Conservation (phyloP, 2,888 invertebrate species). For the Zygothrica quintamaculata region DNA sequence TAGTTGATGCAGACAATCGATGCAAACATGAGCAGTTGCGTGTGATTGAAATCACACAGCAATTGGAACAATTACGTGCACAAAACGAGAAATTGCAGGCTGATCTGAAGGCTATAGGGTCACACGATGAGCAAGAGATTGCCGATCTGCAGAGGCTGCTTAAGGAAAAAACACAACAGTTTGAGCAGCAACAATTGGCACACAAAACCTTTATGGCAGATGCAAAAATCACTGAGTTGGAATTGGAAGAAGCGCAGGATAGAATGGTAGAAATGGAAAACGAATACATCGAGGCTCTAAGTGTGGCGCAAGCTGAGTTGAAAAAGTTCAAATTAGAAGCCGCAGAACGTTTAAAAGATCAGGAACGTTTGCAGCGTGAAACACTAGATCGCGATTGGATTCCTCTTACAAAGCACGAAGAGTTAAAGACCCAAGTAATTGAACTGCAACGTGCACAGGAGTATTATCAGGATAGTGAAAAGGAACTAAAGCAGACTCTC, state of each 20-base stretch:
- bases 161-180: slow-evolving; percentile 50
- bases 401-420: slow-evolving; percentile 86
- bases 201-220: slow-evolving; percentile 81
- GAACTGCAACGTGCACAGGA: slow-evolving; percentile 83
- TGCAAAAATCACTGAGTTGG: slow-evolving; percentile 75
- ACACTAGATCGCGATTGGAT: slow-evolving; percentile 86
- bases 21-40: slow-evolving; percentile 81
- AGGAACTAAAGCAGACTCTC: slow-evolving; percentile 83
- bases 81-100: slow-evolving; percentile 77
- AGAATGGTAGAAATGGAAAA: slow-evolving; percentile 79
- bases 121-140: slow-evolving; percentile 56
- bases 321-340: slow-evolving; percentile 65
- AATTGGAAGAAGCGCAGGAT: slow-evolving; percentile 73
- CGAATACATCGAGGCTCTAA: slow-evolving; percentile 71
- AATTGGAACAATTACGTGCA: slow-evolving; percentile 72
- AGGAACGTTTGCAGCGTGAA: slow-evolving; percentile 83
- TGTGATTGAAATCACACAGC: slow-evolving; percentile 71
- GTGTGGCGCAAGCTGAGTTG: slow-evolving; percentile 72
- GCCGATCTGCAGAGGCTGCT: slow-evolving; percentile 45
- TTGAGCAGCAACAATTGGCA: slow-evolving; percentile 83
- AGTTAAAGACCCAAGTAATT: slow-evolving; percentile 85
- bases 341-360: slow-evolving; percentile 59
- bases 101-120: slow-evolving; percentile 73
- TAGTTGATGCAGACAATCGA: slow-evolving; percentile 83
- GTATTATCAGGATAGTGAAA: slow-evolving; percentile 84